Percentiles rank a stretch among this genome's conserved stretches.
These are phyloP conservation scores for Hydraecia micacea DNA, from an alignment of 2,888 invertebrate genomes.

Conservation along the genomic window DNA sequence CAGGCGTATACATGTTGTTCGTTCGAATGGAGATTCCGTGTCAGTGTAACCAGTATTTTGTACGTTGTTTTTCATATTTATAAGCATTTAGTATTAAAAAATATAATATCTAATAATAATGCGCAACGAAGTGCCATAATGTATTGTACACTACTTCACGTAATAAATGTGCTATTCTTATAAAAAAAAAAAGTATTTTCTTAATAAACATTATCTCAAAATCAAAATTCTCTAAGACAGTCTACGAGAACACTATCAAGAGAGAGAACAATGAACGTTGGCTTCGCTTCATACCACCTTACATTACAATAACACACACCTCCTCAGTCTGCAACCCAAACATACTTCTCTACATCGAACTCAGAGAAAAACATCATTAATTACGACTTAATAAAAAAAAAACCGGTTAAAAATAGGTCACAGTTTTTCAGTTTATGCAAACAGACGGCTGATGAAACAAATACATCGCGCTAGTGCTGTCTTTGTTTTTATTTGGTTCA, in stretches of 20 bases:
- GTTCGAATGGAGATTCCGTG: conserved; percentile 60
- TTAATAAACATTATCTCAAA: neutral
- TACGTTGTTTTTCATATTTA: conserved; percentile 75
- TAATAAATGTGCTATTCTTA: conserved; percentile 75
- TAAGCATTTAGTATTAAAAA: conserved; percentile 67
- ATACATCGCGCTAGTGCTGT: conserved; percentile 6
- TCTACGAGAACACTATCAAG: neutral
- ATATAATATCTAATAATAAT: conserved; percentile 67
- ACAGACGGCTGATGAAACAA: conserved; percentile 25
- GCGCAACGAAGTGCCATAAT: conserved; percentile 86
- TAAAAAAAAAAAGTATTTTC: conserved; percentile 6
- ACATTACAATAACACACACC: neutral
- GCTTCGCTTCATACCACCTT: neutral
- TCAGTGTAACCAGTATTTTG: conserved; percentile 83
- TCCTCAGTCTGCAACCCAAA: neutral
- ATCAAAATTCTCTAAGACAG: neutral
- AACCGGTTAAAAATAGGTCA: conserved; percentile 7
- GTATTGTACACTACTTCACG: conserved; percentile 78
- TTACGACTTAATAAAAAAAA: neutral
- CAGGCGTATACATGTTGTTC: conserved; percentile 47
- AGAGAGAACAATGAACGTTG: neutral
- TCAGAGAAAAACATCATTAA: conserved; percentile 1
- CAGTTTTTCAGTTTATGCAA: conserved; percentile 20
- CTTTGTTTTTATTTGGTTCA: conserved; percentile 28
- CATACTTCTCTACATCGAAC: neutral